Evolutionary conservation across 2,797 vertebrate genomes (phyloP).

Genomic region (Sebastes melanostomus): DNA sequence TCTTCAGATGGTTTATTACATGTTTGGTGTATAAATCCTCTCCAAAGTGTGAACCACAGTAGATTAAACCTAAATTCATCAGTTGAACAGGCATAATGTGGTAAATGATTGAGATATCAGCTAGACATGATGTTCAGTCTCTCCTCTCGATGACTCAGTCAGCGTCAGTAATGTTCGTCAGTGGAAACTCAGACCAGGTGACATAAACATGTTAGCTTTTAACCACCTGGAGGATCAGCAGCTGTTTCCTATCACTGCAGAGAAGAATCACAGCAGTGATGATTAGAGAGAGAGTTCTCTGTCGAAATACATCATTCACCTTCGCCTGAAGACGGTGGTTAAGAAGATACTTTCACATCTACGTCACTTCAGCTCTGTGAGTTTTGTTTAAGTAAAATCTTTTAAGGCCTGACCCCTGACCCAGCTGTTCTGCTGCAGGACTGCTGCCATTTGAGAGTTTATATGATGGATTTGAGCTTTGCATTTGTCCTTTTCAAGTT

Average conservation of each 20-base stretch:
- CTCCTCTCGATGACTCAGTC: conserved; percentile 29
- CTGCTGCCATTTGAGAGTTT: neutral
- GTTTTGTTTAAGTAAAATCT: neutral
- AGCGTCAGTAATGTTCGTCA: neutral
- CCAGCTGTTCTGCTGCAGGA: neutral
- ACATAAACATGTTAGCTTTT: neutral
- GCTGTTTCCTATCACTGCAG: conserved; percentile 40
- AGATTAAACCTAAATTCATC: neutral
- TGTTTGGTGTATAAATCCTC: neutral
- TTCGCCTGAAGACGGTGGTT: neutral
- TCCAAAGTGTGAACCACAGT: neutral
- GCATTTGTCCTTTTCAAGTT: neutral
- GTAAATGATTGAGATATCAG: neutral
- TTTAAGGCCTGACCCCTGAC: neutral
- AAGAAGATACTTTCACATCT: neutral
- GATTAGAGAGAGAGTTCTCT: neutral
- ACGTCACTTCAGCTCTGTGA: neutral
- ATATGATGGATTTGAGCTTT: neutral
- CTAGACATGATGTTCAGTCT: conserved; percentile 10
- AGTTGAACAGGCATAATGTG: neutral
- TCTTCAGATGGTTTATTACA: neutral
- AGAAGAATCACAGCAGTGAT: neutral
- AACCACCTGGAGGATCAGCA: conserved; percentile 33
- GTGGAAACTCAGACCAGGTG: conserved; percentile 26
- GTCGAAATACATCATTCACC: conserved; percentile 18